Base-by-base conservation (phyloP, 1,140 invertebrate species). In the Neodiprion virginianus region DNA sequence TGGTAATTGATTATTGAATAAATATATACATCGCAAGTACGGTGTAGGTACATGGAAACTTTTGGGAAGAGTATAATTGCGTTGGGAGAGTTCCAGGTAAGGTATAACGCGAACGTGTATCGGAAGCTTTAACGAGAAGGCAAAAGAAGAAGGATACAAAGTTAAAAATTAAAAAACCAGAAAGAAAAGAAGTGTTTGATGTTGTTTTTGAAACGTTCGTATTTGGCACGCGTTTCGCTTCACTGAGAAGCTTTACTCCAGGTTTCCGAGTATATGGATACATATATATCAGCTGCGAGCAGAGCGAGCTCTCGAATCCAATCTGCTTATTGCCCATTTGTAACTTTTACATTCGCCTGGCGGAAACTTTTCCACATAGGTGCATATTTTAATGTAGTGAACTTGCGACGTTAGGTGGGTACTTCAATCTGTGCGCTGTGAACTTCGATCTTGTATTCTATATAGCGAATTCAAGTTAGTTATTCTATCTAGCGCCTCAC, bases 251-350 rank as follows among this genome's bases (percentile, higher is more conserved):
- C 53, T 8, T 61, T 61, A 61, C 53, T 61, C 53, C 53, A 8
- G 4, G 53, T 61, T 61, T 61, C 5, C 28, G 28, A 40, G 28
- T 40, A 40, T 40, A 40, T 40, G 28, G 28, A 40, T 40, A 40
- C 28, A 40, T 40, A 40, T 40, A 40, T 40, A 40, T 40, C 28
- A 40, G 28, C 28, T 40, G 28, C 28, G 28, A 40, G 28, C 28
- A 40, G 28, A 40, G 28, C 28, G 28, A 40, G 28, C 28, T 40
- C 28, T 40, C 28, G 77, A 79, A 80, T 81, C 80, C 81, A 83
- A 83, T 83, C 78, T 80, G 77, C 82, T 81, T 81, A 83, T 81
- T 81, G 81, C 77, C 78, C 78, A 76, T 81, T 83, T 79, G 75
- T 81, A 78, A 75, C 76, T 75, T 79, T 80, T 79, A 75, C 67